Evolutionary conservation across 2,797 vertebrate genomes (phyloP).

Genomic region (Lagocephalus sceleratus): DNA sequence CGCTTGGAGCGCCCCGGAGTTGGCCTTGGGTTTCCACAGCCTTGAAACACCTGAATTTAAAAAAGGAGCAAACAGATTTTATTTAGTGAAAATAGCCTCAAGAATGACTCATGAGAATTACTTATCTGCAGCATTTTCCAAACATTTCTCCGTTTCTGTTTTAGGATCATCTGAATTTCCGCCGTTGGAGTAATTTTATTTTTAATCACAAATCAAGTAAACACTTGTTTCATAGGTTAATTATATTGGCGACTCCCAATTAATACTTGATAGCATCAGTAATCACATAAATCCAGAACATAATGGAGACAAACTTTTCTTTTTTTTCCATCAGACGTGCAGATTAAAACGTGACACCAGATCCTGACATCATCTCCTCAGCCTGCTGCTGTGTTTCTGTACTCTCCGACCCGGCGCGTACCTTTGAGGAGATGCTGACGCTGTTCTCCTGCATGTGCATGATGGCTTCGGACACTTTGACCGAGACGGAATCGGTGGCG

Average conservation of each 20-base stretch:
- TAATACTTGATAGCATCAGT: not conserved
- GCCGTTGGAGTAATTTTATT: no score
- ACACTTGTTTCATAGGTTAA: no score
- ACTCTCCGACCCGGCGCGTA: no score
- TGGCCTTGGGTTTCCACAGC: conserved; percentile 81
- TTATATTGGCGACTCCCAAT: no score
- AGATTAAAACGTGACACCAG: no score
- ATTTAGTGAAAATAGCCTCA: not conserved
- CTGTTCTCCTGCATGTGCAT: conserved; percentile 91
- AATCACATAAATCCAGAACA: not conserved
- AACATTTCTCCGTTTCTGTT: no score
- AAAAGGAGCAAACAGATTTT: not conserved
- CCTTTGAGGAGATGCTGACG: conserved; percentile 82
- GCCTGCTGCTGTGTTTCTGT: no score
- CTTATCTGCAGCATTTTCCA: no score
- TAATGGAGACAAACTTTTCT: not conserved
- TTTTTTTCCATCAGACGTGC: no score
- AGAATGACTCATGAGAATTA: not conserved
- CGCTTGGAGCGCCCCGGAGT: conserved; percentile 71
- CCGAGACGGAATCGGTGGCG: conserved; percentile 82
- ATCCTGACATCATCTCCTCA: no score
- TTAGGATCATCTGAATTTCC: no score
- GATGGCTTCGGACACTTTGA: conserved; percentile 88
- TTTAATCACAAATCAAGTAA: no score
- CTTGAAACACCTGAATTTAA: conserved; percentile 80